Conservation (phyloP, 2,888 invertebrate species). For the Hypena proboscidalis region DNA sequence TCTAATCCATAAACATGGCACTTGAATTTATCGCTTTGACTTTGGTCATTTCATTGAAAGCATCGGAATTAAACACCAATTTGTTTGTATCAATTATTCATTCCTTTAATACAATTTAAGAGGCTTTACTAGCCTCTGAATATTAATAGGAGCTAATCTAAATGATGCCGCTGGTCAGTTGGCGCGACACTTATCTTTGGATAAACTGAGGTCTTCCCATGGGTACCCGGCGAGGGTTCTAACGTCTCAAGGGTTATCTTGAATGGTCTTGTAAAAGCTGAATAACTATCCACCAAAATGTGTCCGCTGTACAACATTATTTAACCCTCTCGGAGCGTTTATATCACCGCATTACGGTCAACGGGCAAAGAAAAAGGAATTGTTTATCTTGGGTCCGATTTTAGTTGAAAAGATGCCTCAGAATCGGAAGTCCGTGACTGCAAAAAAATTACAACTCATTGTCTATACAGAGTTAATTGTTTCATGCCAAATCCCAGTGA, state of each 20-base stretch:
- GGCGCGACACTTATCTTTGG: constrained; percentile 49
- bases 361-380: constrained; percentile 29
- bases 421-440: constrained; percentile 15
- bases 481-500: constrained; percentile 52
- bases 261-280: constrained; percentile 59
- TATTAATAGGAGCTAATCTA: constrained; percentile 42
- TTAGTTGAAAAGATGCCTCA: constrained; percentile 1
- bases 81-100: constrained; percentile 27
- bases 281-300: constrained; percentile 47
- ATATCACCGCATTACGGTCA: constrained; percentile 36
- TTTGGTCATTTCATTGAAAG: constrained; percentile 14
- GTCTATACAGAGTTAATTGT: constrained; percentile 28
- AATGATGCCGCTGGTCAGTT: constrained; percentile 54
- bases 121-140: constrained; percentile 27
- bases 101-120: constrained; percentile 30
- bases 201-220: constrained; percentile 55
- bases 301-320: constrained; percentile 43
- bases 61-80: constrained; percentile 25
- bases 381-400: constrained; percentile 12
- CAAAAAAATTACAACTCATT: constrained; percentile 20
- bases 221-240: constrained; percentile 45
- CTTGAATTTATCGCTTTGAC: constrained; percentile 10
- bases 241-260: constrained; percentile 60
- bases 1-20: constrained; percentile 8
- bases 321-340: constrained; percentile 31